Percentiles rank a stretch among this genome's conserved stretches.
phyloP scores from a whole-genome alignment of 2,113 vertebrate species.

The Oreochromis niloticus region DNA sequence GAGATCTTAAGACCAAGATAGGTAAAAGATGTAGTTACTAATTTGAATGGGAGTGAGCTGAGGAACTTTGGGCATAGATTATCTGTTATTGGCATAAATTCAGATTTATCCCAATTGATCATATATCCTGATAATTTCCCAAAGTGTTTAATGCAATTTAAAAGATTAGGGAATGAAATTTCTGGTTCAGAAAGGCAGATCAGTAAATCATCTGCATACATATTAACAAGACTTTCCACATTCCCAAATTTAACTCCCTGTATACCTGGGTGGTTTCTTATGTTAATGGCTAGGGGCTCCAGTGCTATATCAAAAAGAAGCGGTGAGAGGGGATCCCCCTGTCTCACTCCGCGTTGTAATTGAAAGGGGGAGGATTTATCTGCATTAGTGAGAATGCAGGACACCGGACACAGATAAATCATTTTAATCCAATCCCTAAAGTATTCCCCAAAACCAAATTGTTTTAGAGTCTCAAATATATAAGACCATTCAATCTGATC shows the following conservation, averaged over 20 bases:
- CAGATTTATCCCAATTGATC: too few relatives aligned
- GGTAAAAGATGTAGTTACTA: neutral
- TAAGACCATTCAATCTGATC: neutral
- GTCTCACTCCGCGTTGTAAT: accelerated
- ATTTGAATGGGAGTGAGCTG: too few relatives aligned
- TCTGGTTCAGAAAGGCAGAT: accelerated
- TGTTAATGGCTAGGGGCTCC: neutral
- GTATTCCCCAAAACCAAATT: neutral
- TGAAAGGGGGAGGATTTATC: neutral
- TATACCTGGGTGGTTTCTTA: neutral
- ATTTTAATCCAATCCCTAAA: neutral
- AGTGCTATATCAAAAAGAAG: too few relatives aligned
- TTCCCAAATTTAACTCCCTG: neutral
- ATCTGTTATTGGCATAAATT: too few relatives aligned
- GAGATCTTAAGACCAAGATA: too few relatives aligned
- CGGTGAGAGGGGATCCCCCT: neutral
- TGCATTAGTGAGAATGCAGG: neutral
- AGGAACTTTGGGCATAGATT: too few relatives aligned
- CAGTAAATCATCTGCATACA: accelerated
- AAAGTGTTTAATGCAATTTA: too few relatives aligned
- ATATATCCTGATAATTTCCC: too few relatives aligned
- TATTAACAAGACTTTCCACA: neutral
- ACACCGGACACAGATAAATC: neutral
- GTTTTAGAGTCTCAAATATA: neutral
- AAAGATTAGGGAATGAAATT: neutral